These are phyloP conservation scores for Manacus vitellinus DNA, from an alignment of 2,113 vertebrate species.

Conservation along the genomic window DNA sequence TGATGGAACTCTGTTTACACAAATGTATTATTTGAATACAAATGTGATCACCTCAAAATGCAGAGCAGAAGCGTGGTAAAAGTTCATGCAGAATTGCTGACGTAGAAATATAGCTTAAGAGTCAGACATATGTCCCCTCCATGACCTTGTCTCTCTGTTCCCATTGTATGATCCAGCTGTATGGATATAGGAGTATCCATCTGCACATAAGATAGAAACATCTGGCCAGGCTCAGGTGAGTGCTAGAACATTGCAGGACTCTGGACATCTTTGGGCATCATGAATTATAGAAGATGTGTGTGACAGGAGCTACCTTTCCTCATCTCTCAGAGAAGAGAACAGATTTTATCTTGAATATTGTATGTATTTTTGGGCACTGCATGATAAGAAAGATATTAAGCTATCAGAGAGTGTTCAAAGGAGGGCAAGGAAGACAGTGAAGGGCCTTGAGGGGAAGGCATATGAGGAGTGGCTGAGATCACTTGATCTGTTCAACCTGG, in stretches of 20 bases:
- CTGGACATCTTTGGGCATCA: not conserved
- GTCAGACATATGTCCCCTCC: not conserved
- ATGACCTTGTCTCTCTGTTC: not conserved
- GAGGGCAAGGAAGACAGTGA: rapidly evolving
- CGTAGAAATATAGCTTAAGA: not conserved
- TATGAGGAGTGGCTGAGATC: rapidly evolving
- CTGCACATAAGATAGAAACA: not conserved
- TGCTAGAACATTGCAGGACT: not conserved
- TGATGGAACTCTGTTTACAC: not conserved
- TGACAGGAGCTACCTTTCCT: not conserved
- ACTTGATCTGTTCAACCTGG: not conserved
- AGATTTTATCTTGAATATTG: not conserved
- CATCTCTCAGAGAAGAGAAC: not conserved
- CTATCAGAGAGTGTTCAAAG: not conserved
- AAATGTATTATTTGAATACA: not conserved
- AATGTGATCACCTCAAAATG: not conserved
- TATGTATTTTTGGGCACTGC: not conserved
- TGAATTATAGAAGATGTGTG: not conserved
- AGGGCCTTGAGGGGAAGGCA: rapidly evolving
- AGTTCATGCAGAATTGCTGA: not conserved
- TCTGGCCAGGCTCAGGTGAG: not conserved
- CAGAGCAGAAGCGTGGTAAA: not conserved
- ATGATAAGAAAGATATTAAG: not conserved
- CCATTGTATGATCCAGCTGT: rapidly evolving
- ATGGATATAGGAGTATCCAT: not conserved